Evolutionary conservation across 2,797 vertebrate species (phyloP).

Genomic region (Arrhamphus sclerolepis): DNA sequence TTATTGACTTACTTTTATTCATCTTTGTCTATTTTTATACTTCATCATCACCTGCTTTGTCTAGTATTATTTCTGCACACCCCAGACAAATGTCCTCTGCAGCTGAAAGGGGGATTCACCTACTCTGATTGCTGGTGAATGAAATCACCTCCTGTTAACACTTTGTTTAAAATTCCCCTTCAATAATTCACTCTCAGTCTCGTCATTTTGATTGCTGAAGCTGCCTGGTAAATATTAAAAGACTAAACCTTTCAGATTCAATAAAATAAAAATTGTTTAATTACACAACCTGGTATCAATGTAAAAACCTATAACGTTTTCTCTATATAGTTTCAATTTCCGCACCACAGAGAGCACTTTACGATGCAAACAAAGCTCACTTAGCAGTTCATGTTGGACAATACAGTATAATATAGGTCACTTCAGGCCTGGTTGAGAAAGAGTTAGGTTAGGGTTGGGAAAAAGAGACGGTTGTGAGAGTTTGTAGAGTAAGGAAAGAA

Average conservation of each 20-base stretch:
- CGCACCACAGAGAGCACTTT: too few species aligned
- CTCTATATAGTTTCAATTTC: too few species aligned
- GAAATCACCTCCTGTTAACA: constrained; percentile 50
- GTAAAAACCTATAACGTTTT: not conserved
- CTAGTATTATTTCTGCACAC: not conserved
- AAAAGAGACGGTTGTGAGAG: too few species aligned
- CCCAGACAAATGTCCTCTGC: constrained; percentile 16
- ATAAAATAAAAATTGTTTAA: constrained; percentile 6
- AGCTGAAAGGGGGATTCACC: constrained; percentile 63
- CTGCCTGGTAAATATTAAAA: not conserved
- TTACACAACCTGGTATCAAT: not conserved
- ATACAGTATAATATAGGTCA: too few species aligned
- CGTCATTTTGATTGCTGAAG: not conserved
- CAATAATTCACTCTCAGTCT: constrained; percentile 22
- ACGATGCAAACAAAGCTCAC: too few species aligned
- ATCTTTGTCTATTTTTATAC: not conserved
- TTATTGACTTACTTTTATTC: not conserved
- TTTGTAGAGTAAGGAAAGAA: too few species aligned
- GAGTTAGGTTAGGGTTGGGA: too few species aligned
- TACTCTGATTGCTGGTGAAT: constrained; percentile 43
- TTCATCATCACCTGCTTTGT: not conserved
- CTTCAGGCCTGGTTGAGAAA: too few species aligned
- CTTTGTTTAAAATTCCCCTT: constrained; percentile 45
- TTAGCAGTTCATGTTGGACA: too few species aligned
- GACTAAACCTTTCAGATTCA: not conserved